Evolutionary conservation across 2,888 invertebrate species (phyloP).

Genomic region (Ommatoiulus sabulosus): DNA sequence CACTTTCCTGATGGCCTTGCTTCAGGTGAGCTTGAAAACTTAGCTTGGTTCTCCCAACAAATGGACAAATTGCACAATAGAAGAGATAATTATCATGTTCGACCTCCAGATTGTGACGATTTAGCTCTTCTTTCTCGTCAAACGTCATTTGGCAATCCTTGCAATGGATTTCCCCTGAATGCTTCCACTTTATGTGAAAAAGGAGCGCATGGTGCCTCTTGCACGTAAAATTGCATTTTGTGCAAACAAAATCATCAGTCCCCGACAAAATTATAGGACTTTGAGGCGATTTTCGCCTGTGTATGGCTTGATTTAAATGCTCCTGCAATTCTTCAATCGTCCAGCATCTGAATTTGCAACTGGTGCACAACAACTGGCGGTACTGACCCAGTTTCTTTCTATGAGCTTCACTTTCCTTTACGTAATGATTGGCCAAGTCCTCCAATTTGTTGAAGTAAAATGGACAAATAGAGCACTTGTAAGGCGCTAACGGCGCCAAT

Average conservation of each 20-base stretch:
- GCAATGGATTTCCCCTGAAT: constrained; percentile 60
- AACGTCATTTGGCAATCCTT: not conserved
- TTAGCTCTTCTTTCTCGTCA: constrained; percentile 15
- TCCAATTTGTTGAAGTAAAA: constrained; percentile 82
- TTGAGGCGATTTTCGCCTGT: not conserved
- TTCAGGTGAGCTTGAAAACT: not conserved
- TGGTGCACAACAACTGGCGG: not conserved
- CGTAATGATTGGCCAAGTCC: constrained; percentile 81
- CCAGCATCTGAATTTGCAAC: constrained; percentile 65
- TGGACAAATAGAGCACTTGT: constrained; percentile 86
- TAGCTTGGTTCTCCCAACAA: not conserved
- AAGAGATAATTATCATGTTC: not conserved
- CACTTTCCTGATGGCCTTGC: not conserved
- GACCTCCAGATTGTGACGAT: not conserved
- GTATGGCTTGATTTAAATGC: not conserved
- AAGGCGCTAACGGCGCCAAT: constrained; percentile 83
- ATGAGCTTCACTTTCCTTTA: constrained; percentile 69
- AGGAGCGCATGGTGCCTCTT: constrained; percentile 64
- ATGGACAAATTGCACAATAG: not conserved
- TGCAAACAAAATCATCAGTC: not conserved
- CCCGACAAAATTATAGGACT: not conserved
- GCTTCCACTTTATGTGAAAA: constrained; percentile 24
- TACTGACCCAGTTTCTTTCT: constrained; percentile 69
- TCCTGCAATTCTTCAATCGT: not conserved
- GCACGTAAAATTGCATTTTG: constrained; percentile 34